Base-by-base conservation (phyloP, 2,797 vertebrate genomes). In the Sciurus vulgaris region DNA sequence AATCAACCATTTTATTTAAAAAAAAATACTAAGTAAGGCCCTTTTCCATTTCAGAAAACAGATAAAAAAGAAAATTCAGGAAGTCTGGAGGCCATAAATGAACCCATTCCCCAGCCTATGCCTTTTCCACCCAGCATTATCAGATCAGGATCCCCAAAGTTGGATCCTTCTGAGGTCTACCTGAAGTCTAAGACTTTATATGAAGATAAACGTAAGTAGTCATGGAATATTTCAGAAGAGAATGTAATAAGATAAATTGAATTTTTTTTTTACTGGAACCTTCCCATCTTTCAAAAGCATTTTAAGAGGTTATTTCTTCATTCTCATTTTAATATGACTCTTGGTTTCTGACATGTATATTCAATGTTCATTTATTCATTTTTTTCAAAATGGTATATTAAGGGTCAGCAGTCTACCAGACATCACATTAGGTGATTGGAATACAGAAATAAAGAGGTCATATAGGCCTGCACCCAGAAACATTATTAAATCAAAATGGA, bases 81-180 rank as follows among this genome's bases (percentile, higher is more conserved):
- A 97, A 99, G 99, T 98, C 98, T 98, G 35, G 99, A 99, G 98
- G 97, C 98, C 81, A 97, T 99, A 20, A 98, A 95, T 3, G 98
- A 97, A 33, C 97, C 96, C 91, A 63, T 98, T 51, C 99, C 99
- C 0, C 99, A 99, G 94, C 99, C 99, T 0, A 98, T 99, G 96
- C 98, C 99, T 9, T 99, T 99, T 86, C 98, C 99, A 0, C 97
- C 99, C 91, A 98, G 98, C 97, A 98, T 98, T 81, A 95, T 99
- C 73, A 98, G 98, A 78, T 98, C 99, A 3, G 98, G 98, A 86
- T 99, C 99, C 18, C 99, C 99, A 35, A 99, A 99, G 97, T 98
- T 99, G 20, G 99, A 99, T 97, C 99, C 99, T 2, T 99, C 99
- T 0, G 99, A 99, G 97, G 99, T 99, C 96, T 99, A 99, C 99